phyloP scores from a whole-genome alignment of 2,797 vertebrate species.

The Fringilla coelebs region DNA sequence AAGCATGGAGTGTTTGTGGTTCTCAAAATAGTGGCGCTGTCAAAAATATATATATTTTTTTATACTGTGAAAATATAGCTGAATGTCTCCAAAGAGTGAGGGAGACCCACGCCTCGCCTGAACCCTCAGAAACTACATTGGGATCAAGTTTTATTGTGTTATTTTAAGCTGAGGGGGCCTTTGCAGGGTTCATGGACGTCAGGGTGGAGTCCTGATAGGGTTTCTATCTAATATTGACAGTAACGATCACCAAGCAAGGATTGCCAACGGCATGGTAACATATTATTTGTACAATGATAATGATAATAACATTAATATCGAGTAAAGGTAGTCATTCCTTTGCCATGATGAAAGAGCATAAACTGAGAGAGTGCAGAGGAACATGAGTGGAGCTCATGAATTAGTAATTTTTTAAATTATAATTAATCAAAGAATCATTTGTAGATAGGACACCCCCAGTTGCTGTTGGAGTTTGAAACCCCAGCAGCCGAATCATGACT shows the following conservation, averaged over 20 bases:
- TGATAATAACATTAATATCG: too few relatives aligned
- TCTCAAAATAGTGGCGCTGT: neutral
- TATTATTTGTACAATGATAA: neutral
- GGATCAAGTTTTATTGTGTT: neutral
- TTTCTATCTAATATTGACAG: neutral
- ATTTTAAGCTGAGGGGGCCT: neutral
- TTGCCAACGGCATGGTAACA: neutral
- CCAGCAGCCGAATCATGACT: neutral
- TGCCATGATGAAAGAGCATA: neutral
- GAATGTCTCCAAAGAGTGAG: neutral
- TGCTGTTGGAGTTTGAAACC: neutral
- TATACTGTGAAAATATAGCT: neutral
- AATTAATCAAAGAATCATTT: neutral
- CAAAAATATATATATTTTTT: neutral
- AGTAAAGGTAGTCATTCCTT: neutral
- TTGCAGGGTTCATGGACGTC: neutral
- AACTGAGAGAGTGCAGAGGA: neutral
- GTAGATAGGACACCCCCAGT: neutral
- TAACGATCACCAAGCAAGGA: neutral
- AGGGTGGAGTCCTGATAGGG: neutral
- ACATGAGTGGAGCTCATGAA: rapidly evolving
- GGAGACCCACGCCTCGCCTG: rapidly evolving
- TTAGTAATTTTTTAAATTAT: neutral
- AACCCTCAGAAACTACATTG: neutral
- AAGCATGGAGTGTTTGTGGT: too few relatives aligned